Base-by-base conservation (phyloP, 1,140 invertebrate species). In the Heterodera carotae region DNA sequence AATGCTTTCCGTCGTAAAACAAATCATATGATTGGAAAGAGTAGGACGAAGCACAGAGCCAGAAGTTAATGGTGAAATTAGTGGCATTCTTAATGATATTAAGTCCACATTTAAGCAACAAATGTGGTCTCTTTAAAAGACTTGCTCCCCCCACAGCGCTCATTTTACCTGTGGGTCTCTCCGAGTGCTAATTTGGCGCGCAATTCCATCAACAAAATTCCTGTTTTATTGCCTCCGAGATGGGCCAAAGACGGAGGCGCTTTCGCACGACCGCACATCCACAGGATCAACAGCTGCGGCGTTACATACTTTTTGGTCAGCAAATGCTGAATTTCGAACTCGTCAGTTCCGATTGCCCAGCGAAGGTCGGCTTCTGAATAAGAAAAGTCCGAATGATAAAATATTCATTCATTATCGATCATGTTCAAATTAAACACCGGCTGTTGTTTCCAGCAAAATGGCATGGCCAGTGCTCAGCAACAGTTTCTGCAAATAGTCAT, bases 121-220 rank as follows among this genome's bases (percentile, higher is more conserved):
- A 43, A 12, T 43, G 39, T 6, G 6, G 12, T 12, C 39, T 43
- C 39, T 43, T 12, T 6, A 43, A 43, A 43, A 6, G 33, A 66
- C n/a, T n/a, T n/a, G n/a, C n/a, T n/a, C n/a, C n/a, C n/a, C n/a
- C n/a, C n/a, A n/a, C n/a, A n/a, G n/a, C n/a, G n/a, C n/a, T n/a
- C n/a, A n/a, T n/a, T n/a, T n/a, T n/a, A n/a, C 75, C 75, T 76
- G 66, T 78, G 77, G 4, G 71, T 70, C 12, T 70, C 64, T n/a
- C 75, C 56, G 5, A 53, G 29, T 12, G 82, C 82, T 31, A 85
- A 78, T 56, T 85, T 88, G 62, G 80, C 70, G 27, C 85, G 79
- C 39, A 87, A 69, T 68, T 87, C 85, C 85, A 87, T 88, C 33
- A 87, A 66, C 12, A 87, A 56, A n/a, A 87, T 33, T 10, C 85